Percentiles rank a stretch among this genome's conserved stretches.
Evolutionary conservation across 2,888 invertebrate genomes (phyloP).

Genomic region (Protonemura montana): DNA sequence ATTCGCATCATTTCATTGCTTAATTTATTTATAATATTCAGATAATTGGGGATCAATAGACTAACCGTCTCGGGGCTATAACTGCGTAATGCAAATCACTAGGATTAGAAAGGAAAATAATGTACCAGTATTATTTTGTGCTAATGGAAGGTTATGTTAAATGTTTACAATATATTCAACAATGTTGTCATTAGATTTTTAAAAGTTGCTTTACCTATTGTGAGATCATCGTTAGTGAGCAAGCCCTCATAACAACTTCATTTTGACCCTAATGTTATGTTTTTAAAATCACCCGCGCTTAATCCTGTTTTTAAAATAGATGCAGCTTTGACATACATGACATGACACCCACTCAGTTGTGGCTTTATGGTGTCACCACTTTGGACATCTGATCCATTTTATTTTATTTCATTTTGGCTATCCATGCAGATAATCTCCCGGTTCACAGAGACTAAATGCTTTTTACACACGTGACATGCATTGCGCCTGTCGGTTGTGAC

Average conservation of each 20-base stretch:
- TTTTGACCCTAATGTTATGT: background rate
- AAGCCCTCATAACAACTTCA: background rate
- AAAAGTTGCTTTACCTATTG: background rate
- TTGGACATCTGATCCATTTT: no score
- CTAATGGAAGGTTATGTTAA: background rate
- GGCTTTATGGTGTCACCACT: no score
- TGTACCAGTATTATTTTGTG: background rate
- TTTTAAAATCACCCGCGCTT: background rate
- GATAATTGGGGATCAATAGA: background rate
- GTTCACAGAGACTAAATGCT: no score
- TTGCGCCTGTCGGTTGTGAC: background rate
- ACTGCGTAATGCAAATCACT: conserved; percentile 1
- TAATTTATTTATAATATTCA: conserved; percentile 12
- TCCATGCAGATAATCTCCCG: no score
- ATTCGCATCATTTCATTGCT: background rate
- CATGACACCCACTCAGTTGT: no score
- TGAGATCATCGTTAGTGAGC: background rate
- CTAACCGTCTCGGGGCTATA: background rate
- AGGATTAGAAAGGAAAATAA: conserved; percentile 15
- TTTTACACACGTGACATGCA: no score
- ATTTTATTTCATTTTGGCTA: no score
- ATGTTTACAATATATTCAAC: background rate
- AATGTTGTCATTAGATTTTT: background rate
- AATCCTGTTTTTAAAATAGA: no score
- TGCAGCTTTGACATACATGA: no score